phyloP scores from a whole-genome alignment of 2,888 invertebrate genomes.

The Nezara viridula region DNA sequence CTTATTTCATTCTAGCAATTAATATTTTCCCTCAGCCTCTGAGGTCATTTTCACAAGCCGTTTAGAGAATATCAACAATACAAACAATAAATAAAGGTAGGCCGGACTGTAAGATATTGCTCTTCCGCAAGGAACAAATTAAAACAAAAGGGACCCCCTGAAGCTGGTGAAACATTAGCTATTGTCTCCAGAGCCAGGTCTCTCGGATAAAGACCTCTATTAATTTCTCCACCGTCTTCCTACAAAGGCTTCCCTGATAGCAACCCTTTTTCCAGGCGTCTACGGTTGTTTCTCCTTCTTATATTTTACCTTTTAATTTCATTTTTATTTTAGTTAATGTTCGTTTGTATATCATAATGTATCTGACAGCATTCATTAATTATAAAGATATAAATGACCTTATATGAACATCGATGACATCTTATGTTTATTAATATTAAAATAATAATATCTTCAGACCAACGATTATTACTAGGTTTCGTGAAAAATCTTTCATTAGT shows the following conservation, averaged over 20 bases:
- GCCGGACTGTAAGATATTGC: conserved; percentile 9
- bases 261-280: conserved; percentile 17
- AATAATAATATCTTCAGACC: too few species aligned
- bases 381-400: too few species aligned
- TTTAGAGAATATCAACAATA: conserved; percentile 21
- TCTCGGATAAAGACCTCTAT: conserved; percentile 47
- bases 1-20: not conserved
- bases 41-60: not conserved
- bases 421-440: too few species aligned
- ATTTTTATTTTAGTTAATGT: not conserved
- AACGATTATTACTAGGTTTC: too few species aligned
- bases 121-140: conserved; percentile 41
- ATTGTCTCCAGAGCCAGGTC: conserved; percentile 4
- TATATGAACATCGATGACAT: too few species aligned
- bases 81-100: conserved; percentile 26
- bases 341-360: not conserved
- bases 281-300: conserved; percentile 9
- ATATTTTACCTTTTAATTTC: not conserved
- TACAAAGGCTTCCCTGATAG: conserved; percentile 33
- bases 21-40: not conserved
- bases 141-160: not conserved
- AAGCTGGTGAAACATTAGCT: conserved; percentile 40
- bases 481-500: too few species aligned
- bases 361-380: not conserved
- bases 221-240: conserved; percentile 35